Evolutionary conservation across 2,797 vertebrate species (phyloP).

Genomic region (Xenops minutus): DNA sequence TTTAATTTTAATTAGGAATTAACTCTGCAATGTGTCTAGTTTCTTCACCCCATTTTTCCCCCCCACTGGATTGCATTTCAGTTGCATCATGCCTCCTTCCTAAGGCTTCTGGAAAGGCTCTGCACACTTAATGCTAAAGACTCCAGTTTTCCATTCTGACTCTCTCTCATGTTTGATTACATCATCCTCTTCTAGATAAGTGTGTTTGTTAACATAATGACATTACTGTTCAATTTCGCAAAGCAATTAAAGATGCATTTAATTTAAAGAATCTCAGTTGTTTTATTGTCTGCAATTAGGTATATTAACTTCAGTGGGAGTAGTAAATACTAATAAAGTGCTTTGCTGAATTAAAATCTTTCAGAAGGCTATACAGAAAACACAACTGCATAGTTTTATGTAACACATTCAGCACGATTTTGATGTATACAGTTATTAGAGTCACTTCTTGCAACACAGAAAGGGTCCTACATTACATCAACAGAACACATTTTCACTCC

Average conservation of each 20-base stretch:
- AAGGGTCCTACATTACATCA: background rate
- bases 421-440: background rate
- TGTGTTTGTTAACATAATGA: constrained; percentile 37
- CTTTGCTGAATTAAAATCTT: background rate
- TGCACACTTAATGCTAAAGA: background rate
- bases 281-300: constrained; percentile 39
- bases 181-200: constrained; percentile 9
- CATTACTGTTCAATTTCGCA: background rate
- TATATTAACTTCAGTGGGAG: constrained; percentile 17
- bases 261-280: constrained; percentile 29
- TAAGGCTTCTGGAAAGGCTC: background rate
- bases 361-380: background rate
- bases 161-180: constrained; percentile 26
- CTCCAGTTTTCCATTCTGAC: background rate
- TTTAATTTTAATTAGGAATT: constrained; percentile 60
- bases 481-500: background rate
- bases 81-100: constrained; percentile 5
- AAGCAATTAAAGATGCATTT: constrained; percentile 36
- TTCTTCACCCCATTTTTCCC: background rate
- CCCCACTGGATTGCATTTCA: background rate
- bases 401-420: background rate
- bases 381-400: background rate
- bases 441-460: background rate
- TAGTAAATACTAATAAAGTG: constrained; percentile 32
- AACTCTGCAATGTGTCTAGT: constrained; percentile 4